Conservation (phyloP, 2,888 invertebrate species). For the Nephrotoma guestfalica region DNA sequence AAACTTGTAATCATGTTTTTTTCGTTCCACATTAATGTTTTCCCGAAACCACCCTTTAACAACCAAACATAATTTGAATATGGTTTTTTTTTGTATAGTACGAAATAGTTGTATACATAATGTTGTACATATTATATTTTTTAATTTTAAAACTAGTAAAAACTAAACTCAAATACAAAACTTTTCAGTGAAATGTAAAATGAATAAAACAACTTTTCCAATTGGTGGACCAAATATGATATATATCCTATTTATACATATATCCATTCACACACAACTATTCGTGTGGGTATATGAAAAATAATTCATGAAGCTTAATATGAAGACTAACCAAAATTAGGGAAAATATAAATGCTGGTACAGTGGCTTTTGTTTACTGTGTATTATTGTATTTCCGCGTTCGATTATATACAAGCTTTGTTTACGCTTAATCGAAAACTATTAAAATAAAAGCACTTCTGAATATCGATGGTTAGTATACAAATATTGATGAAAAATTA, state of each 20-base stretch:
- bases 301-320: background rate
- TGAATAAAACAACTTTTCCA: background rate
- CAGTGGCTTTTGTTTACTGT: background rate
- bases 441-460: too few species aligned
- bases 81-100: background rate
- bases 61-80: background rate
- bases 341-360: background rate
- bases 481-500: too few species aligned
- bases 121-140: too few species aligned
- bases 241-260: background rate
- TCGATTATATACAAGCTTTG: background rate
- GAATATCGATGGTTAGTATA: too few species aligned
- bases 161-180: background rate
- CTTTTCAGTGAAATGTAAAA: background rate
- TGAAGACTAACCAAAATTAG: background rate
- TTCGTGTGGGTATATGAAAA: background rate
- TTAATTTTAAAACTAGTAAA: background rate
- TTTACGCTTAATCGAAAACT: background rate
- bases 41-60: background rate
- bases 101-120: background rate
- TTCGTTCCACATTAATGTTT: background rate
- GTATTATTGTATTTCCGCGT: background rate
- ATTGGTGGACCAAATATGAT: background rate
- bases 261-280: background rate
- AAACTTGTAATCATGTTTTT: background rate